A percentile compares a stretch with the other conserved stretches of the same genome.
These are phyloP conservation scores for Bhutanitis thaidina DNA, from an alignment of 2,888 invertebrate genomes.

Conservation along the genomic window DNA sequence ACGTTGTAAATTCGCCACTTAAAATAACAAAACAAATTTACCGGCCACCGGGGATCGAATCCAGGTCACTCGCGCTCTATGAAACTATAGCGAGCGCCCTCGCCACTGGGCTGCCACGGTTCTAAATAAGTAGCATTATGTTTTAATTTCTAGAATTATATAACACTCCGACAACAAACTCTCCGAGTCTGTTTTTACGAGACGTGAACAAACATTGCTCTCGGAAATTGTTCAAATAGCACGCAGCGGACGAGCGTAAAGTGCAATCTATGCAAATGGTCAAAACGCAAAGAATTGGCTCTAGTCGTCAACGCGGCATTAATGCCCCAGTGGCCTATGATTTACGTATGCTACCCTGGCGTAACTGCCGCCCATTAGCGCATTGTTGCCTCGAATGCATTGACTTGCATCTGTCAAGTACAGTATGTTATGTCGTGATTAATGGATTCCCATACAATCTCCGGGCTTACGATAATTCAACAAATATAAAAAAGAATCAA, in stretches of 20 bases:
- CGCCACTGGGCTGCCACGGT: no score
- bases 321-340: conserved; percentile 16
- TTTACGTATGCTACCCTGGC: conserved; percentile 3
- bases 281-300: neutral
- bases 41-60: no score
- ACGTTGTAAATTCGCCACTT: no score
- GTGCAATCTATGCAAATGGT: conserved; percentile 6
- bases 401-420: conserved; percentile 4
- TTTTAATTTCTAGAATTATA: no score
- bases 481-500: neutral
- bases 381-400: conserved; percentile 12
- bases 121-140: no score
- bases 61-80: no score
- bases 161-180: neutral
- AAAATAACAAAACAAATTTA: no score
- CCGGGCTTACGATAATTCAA: no score
- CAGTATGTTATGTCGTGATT: conserved; percentile 2
- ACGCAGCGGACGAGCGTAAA: neutral
- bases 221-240: neutral
- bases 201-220: conserved; percentile 1
- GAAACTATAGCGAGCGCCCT: no score
- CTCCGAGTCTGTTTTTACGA: neutral
- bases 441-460: conserved; percentile 2
- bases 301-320: neutral
- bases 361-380: conserved; percentile 9